Percentiles rank a stretch among this genome's conserved stretches.
Evolutionary conservation across 1,140 invertebrate genomes (phyloP).

Genomic region (Pentalonia nigronervosa): DNA sequence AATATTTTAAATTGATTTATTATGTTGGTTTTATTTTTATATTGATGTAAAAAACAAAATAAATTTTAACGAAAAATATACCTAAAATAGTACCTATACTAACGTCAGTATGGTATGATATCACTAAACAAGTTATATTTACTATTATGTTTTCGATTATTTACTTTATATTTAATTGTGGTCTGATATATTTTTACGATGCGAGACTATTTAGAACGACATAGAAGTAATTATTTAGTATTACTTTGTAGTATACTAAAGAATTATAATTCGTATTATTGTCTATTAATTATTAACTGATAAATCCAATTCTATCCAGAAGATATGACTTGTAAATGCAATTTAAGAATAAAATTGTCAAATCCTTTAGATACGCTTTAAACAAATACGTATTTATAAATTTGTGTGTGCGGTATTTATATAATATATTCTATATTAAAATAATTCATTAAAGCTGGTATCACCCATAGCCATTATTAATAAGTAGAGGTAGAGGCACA

Average conservation of each 20-base stretch:
- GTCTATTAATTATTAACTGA: background rate
- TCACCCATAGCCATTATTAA: too few species aligned
- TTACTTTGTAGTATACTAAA: background rate
- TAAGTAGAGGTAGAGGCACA: too few species aligned
- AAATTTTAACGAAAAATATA: background rate
- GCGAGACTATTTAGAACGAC: background rate
- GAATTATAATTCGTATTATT: background rate
- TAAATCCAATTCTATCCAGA: background rate
- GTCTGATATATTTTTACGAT: background rate
- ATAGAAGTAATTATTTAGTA: background rate
- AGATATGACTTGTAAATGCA: too few species aligned
- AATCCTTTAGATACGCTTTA: background rate
- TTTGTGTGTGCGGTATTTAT: too few species aligned
- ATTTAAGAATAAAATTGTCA: background rate
- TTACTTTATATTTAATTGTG: background rate
- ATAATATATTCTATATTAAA: too few species aligned
- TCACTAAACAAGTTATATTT: too few species aligned
- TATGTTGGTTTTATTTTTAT: background rate
- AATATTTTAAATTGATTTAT: background rate
- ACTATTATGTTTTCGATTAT: background rate
- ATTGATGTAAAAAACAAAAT: background rate
- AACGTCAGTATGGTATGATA: too few species aligned
- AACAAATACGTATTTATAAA: too few species aligned
- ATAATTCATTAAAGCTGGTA: too few species aligned
- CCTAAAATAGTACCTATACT: too few species aligned